phyloP scores from a whole-genome alignment of 2,797 vertebrate species.

The Rhinatrema bivittatum region DNA sequence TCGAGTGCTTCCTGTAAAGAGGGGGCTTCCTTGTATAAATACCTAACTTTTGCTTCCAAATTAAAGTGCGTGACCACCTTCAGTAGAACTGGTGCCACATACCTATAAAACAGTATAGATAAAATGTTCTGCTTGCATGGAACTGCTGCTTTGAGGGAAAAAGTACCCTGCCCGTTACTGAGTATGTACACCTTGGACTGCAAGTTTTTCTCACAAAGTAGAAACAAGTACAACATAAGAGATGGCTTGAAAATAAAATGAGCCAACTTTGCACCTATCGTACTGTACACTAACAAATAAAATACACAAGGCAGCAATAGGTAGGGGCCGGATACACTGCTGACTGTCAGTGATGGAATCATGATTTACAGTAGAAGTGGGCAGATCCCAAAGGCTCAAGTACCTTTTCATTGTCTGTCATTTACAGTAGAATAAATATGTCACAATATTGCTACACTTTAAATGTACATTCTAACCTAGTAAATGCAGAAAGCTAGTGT shows the following conservation, averaged over 20 bases:
- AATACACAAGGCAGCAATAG: conserved; percentile 83
- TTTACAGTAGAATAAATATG: conserved; percentile 99
- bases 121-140: no score
- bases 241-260: conserved; percentile 78
- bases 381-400: conserved; percentile 96
- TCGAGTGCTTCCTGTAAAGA: no score
- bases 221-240: conserved; percentile 79
- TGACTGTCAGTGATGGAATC: conserved; percentile 96
- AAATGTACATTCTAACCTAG: conserved; percentile 98
- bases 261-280: conserved; percentile 73
- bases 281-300: conserved; percentile 85
- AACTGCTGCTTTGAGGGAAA: no score
- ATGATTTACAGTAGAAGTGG: conserved; percentile 98
- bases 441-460: conserved; percentile 93
- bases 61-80: no score
- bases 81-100: no score
- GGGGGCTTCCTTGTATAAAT: no score
- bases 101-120: no score
- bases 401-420: conserved; percentile 88
- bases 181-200: conserved; percentile 94
- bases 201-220: conserved; percentile 81
- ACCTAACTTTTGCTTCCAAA: no score
- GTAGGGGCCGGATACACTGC: conserved; percentile 86
- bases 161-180: conserved; percentile 83
- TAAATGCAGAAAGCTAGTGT: conserved; percentile 96